Evolutionary conservation across 2,113 vertebrate species (phyloP).

Genomic region (Tapirus terrestris): DNA sequence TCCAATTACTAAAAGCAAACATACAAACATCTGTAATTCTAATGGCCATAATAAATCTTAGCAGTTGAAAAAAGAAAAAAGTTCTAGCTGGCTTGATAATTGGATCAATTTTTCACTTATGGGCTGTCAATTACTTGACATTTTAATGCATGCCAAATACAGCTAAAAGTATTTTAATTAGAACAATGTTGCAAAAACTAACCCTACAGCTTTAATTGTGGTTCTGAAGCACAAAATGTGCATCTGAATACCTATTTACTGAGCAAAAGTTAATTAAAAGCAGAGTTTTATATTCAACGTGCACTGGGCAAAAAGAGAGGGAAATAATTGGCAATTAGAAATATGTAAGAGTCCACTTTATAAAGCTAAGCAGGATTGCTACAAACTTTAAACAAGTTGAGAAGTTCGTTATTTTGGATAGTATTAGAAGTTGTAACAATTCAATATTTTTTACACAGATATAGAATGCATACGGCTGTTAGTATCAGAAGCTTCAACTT

Average conservation of each 20-base stretch:
- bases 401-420: slow-evolving; percentile 11
- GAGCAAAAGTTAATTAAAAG: slow-evolving; percentile 86
- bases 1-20: slow-evolving; percentile 81
- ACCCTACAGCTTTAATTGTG: slow-evolving; percentile 78
- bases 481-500: background rate
- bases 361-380: background rate
- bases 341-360: slow-evolving; percentile 44
- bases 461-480: background rate
- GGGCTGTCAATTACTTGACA: slow-evolving; percentile 82
- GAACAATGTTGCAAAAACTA: slow-evolving; percentile 77
- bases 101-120: slow-evolving; percentile 87
- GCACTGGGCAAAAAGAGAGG: slow-evolving; percentile 29
- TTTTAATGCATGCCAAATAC: slow-evolving; percentile 83
- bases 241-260: slow-evolving; percentile 82
- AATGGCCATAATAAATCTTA: slow-evolving; percentile 84
- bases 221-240: slow-evolving; percentile 77
- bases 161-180: slow-evolving; percentile 86
- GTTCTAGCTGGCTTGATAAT: slow-evolving; percentile 82
- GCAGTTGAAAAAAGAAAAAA: background rate
- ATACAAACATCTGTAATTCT: slow-evolving; percentile 86
- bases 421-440: background rate
- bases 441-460: background rate
- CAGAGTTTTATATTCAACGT: slow-evolving; percentile 71
- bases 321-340: slow-evolving; percentile 73
- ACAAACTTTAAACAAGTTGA: slow-evolving; percentile 44